Evolutionary conservation across 2,888 invertebrate genomes (phyloP), one percentile per base, ranked within the genome.

Genomic region (Drosophila affinis): DNA sequence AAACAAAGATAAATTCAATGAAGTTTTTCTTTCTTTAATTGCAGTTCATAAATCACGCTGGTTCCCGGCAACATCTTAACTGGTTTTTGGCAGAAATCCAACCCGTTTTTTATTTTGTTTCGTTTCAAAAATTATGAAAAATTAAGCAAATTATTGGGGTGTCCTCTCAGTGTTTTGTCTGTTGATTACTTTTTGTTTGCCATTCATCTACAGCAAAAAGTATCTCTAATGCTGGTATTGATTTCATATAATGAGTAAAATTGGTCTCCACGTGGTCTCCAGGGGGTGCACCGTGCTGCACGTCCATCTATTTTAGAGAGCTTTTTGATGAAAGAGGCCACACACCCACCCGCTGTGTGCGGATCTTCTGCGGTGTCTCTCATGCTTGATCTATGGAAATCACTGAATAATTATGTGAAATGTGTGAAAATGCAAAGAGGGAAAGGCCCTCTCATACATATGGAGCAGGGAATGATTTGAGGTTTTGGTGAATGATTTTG

Each of bases 221-320:
- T 49, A 48, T 44, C 53, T 45, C 48, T 44, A 72, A 80, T 82
- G 83, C 86, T 83, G 81, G 81, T 86, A 80, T 83, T 56, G 78
- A 81, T 82, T 86, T 86, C 81, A 75, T 58, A 74, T 73, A 79
- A 79, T 75, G 61, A 49, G 70, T 67, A 74, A 69, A 79, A 63
- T 29, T 46, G n/a, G n/a, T n/a, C n/a, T n/a, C n/a, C n/a, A n/a
- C 39, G 62, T 32, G 47, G 59, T 10, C 47, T 61, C 7, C 21
- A 24, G 45, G 72, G 12, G 18, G 18, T 18, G 18, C 18, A 18
- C 18, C 18, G 18, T 18, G 18, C 18, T 34, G 12, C 34, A 34
- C 34, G 62, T 21, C 51, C 74, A 71, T 51, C 64, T 44, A 75
- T 69, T 84, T 73, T 56, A 82, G 75, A 69, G 51, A 49, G 64